phyloP scores from a whole-genome alignment of 2,797 vertebrate genomes.

The Glossophaga mutica region DNA sequence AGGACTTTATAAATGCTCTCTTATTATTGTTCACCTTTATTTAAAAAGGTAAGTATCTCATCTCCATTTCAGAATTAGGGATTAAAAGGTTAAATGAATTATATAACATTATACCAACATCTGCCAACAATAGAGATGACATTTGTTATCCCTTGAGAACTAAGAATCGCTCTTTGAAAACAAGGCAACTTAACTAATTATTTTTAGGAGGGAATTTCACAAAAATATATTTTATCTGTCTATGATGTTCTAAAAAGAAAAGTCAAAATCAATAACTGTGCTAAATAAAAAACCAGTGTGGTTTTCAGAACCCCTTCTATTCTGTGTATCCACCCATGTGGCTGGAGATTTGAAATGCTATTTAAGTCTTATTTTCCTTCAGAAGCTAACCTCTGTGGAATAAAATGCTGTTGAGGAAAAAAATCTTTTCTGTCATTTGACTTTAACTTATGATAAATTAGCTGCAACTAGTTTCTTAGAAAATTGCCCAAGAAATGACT shows the following conservation, averaged over 20 bases:
- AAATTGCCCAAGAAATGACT: slow-evolving; percentile 79
- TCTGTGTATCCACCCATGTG: slow-evolving; percentile 58
- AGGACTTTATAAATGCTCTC: slow-evolving; percentile 27
- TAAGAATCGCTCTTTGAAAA: slow-evolving; percentile 43
- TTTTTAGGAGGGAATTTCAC: slow-evolving; percentile 38
- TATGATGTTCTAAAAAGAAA: slow-evolving; percentile 50
- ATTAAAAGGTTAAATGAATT: slow-evolving; percentile 63
- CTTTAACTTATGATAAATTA: slow-evolving; percentile 79
- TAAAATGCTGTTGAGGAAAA: slow-evolving; percentile 66
- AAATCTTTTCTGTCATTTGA: slow-evolving; percentile 75
- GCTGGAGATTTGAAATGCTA: slow-evolving; percentile 71
- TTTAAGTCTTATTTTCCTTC: slow-evolving; percentile 77
- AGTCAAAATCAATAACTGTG: slow-evolving; percentile 58
- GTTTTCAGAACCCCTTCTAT: slow-evolving; percentile 57
- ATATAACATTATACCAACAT: slow-evolving; percentile 52
- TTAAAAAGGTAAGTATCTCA: slow-evolving; percentile 57
- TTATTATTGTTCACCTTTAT: slow-evolving; percentile 50
- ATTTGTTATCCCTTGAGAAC: not conserved
- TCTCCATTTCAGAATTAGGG: slow-evolving; percentile 51
- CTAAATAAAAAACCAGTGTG: slow-evolving; percentile 49
- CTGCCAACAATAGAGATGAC: slow-evolving; percentile 22
- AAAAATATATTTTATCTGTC: slow-evolving; percentile 50
- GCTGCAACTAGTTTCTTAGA: slow-evolving; percentile 78
- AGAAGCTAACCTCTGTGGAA: slow-evolving; percentile 75
- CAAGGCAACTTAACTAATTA: slow-evolving; percentile 62